Base-by-base conservation (phyloP, 2,113 vertebrate species). In the Proteles cristata region DNA sequence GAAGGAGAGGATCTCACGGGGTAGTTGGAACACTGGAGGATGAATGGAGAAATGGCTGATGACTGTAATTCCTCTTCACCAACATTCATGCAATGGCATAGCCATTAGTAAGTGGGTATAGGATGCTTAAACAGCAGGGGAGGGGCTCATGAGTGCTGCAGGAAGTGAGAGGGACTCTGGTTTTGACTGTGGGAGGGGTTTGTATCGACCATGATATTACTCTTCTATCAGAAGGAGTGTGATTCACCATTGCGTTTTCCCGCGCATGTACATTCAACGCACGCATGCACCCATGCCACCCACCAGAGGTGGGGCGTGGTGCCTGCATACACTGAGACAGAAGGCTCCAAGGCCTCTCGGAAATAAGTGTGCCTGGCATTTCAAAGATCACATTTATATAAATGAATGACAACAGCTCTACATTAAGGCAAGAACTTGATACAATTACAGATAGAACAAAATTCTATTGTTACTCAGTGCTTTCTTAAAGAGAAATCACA, bases 181-280 rank as follows among this genome's bases (percentile, higher is more conserved):
- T 77, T 92, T 68, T 35, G 55, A 83, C 69, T 55, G 68, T 11
- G 3, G 16, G 68, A 88, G n/a, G 76, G 83, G 83, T 15, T 33
- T 73, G 95, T 85, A 81, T 66, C 65, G 55, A 71, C 35, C 48
- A 1, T 45, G 31, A 48, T 39, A 11, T 31, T 35, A 15, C 35
- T 83, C 5, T 85, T 55, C 31, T 21, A 8, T 69, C 25, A 43
- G 45, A 68, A 83, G 84, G 76, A 39, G 33, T 66, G 53, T 1
- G 23, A 84, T 53, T 88, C 80, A 55, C n/a, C 9, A 1, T 35
- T 73, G 35, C 0, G 3, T 35, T 35, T 25, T 58, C 12, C 17
- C 28, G n/a, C 4, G 28, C 0, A 1, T 12, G 2, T 0, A 7
- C 11, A 3, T 11, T 1, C 0, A 2, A 2, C 0, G 6, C 33